These are phyloP conservation scores for Cyrtorhinus lividipennis DNA, from an alignment of 1,140 invertebrate species.

Conservation along the genomic window DNA sequence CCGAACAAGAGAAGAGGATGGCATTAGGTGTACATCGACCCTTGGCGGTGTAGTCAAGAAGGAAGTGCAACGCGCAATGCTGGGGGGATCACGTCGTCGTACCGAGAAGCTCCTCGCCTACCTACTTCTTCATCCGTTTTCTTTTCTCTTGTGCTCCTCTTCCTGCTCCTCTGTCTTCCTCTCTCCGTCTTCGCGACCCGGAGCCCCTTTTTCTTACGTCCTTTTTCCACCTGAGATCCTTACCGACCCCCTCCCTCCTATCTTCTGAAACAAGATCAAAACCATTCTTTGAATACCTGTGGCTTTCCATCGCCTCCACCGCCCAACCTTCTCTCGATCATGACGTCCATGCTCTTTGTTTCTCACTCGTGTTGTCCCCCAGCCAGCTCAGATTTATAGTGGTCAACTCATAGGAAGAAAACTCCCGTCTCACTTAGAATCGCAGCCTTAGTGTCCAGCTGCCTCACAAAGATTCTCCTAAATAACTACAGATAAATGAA, in stretches of 20 bases:
- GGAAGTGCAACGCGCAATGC: not conserved
- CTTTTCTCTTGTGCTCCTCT: not conserved
- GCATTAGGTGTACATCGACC: not conserved
- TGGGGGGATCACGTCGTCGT: not conserved
- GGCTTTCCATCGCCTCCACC: not conserved
- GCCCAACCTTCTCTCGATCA: not conserved
- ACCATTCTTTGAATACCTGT: constrained; percentile 6
- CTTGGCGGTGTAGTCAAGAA: not conserved
- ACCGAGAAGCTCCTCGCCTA: not conserved
- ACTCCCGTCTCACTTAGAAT: too few species aligned
- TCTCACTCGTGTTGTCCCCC: too few species aligned
- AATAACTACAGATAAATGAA: too few species aligned
- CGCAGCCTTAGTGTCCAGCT: too few species aligned
- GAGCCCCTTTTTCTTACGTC: not conserved
- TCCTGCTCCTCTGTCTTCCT: not conserved
- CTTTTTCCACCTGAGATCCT: not conserved
- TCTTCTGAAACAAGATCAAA: constrained; percentile 1
- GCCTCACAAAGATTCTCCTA: too few species aligned
- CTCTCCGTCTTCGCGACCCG: not conserved
- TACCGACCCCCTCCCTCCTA: not conserved
- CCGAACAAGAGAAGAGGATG: too few species aligned
- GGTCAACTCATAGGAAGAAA: too few species aligned
- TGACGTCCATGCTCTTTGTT: not conserved
- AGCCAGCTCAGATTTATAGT: too few species aligned
- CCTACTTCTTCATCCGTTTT: not conserved